Evolutionary conservation across 2,113 vertebrate species (phyloP).

Genomic region (Zootoca vivipara): DNA sequence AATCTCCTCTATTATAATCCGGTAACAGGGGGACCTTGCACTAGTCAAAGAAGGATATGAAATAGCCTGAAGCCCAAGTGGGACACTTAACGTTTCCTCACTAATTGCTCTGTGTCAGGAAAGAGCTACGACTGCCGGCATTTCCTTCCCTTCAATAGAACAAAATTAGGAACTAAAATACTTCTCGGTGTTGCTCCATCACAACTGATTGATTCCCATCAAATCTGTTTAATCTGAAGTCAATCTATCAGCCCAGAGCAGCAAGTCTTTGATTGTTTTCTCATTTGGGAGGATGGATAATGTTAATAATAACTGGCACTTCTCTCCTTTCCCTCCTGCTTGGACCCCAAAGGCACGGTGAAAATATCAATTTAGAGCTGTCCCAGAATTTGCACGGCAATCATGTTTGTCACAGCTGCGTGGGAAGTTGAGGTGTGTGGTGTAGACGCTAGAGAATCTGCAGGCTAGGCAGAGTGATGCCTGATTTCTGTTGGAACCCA

Average conservation of each 20-base stretch:
- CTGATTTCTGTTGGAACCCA: no score
- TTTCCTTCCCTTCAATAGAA: neutral
- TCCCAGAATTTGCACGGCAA: neutral
- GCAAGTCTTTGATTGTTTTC: constrained; percentile 21
- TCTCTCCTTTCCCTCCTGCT: neutral
- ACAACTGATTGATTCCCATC: neutral
- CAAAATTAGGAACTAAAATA: neutral
- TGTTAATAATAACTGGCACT: constrained; percentile 8
- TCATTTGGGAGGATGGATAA: constrained; percentile 27
- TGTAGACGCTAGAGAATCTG: no score
- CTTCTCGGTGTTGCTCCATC: neutral
- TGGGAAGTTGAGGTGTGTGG: no score
- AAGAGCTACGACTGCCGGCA: neutral
- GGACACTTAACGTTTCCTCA: constrained; percentile 18
- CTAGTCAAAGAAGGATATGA: neutral
- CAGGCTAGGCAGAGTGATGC: no score
- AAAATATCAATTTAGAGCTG: neutral
- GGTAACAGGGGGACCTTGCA: neutral
- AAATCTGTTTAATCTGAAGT: constrained; percentile 13
- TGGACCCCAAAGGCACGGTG: neutral
- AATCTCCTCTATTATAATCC: constrained; percentile 20
- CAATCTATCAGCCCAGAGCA: constrained; percentile 12
- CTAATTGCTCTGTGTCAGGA: constrained; percentile 11
- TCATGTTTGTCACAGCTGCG: neutral
- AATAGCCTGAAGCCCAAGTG: neutral